These are phyloP conservation scores for Oryzias curvinotus DNA, from an alignment of 2,113 vertebrate species.

Conservation along the genomic window DNA sequence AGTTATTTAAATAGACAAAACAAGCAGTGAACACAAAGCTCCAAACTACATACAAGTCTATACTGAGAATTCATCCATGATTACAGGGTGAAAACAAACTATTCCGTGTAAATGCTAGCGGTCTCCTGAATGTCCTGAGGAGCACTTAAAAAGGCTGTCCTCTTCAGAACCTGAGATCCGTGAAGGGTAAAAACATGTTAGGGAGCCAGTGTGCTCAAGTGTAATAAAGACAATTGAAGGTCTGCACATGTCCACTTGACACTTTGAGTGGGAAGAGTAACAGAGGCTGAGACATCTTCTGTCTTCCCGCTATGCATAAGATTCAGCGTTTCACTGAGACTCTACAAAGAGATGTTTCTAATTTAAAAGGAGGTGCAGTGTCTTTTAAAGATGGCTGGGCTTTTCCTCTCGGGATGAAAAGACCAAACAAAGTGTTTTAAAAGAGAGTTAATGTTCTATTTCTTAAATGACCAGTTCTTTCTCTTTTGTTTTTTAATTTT, in stretches of 20 bases:
- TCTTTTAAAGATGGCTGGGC: background rate
- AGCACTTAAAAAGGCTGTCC: constrained; percentile 55
- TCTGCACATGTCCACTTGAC: constrained; percentile 38
- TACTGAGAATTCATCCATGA: constrained; percentile 29
- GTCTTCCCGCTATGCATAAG: constrained; percentile 3
- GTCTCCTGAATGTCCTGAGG: constrained; percentile 22
- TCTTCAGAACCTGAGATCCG: constrained; percentile 37
- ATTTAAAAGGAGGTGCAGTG: background rate
- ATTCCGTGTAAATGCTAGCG: constrained; percentile 49
- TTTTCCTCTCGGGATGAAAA: background rate
- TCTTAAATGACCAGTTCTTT: background rate
- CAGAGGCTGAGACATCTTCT: constrained; percentile 3
- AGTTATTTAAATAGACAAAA: background rate
- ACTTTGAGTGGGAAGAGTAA: constrained; percentile 15
- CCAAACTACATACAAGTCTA: no score
- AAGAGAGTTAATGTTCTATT: background rate
- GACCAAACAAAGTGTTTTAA: background rate
- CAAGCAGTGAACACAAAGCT: background rate
- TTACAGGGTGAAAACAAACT: constrained; percentile 41
- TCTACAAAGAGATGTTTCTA: background rate
- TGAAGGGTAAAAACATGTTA: constrained; percentile 61
- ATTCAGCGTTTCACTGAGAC: background rate
- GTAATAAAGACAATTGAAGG: constrained; percentile 57
- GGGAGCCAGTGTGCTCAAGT: constrained; percentile 51
- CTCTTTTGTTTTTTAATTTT: background rate